Percentiles rank a stretch among this genome's conserved stretches.
These are phyloP conservation scores for Cricetomys ansorgei DNA, from an alignment of 2,113 vertebrate genomes.

Conservation along the genomic window DNA sequence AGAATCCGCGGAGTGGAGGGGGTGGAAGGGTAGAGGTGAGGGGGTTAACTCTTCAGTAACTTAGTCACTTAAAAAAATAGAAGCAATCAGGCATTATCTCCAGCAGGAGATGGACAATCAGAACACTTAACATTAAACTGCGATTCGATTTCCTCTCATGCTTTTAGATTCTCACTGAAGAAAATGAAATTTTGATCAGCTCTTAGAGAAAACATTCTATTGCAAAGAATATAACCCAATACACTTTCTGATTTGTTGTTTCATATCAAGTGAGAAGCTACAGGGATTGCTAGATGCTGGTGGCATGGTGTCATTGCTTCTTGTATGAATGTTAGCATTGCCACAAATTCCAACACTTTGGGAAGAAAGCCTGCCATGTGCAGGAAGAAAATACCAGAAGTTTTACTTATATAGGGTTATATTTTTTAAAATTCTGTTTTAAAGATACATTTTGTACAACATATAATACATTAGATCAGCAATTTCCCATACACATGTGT, in stretches of 20 bases:
- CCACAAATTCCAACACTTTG: neutral
- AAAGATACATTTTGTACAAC: neutral
- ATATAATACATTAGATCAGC: neutral
- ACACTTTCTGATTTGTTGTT: neutral
- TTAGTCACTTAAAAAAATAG: conserved; percentile 32
- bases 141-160: conserved; percentile 24
- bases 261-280: neutral
- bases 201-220: neutral
- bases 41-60: conserved; percentile 41
- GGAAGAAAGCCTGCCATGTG: neutral
- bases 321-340: neutral
- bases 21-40: neutral
- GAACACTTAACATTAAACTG: conserved; percentile 9
- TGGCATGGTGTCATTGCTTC: neutral
- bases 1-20: conserved; percentile 24
- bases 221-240: neutral
- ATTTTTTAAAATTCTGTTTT: neutral
- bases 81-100: neutral
- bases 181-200: conserved; percentile 24
- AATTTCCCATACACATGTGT: neutral
- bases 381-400: neutral
- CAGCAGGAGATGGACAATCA: neutral
- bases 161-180: neutral
- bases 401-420: neutral
- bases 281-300: neutral